These are phyloP conservation scores for Pungitius pungitius DNA, from an alignment of 2,113 vertebrate species.

Conservation along the genomic window DNA sequence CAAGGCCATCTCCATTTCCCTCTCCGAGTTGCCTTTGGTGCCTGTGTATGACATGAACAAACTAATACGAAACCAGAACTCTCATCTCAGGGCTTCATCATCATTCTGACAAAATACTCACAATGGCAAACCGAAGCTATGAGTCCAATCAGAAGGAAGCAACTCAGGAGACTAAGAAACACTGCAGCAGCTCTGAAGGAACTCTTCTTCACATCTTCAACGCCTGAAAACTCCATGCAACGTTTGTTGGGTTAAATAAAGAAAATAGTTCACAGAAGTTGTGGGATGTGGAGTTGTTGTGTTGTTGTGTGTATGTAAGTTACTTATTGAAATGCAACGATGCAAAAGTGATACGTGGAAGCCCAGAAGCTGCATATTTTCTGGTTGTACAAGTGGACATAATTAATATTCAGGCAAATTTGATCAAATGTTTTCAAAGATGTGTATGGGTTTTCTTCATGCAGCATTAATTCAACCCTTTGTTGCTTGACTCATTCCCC, in stretches of 20 bases:
- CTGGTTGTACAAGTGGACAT: background rate
- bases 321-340: background rate
- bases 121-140: background rate
- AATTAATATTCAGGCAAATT: background rate
- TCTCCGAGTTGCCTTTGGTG: background rate
- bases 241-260: background rate
- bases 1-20: background rate
- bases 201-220: background rate
- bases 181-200: slow-evolving; percentile 5
- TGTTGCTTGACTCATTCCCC: background rate
- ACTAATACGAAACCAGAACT: background rate
- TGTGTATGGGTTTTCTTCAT: background rate
- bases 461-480: background rate
- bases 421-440: background rate
- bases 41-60: slow-evolving; percentile 15
- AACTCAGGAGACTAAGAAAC: slow-evolving; percentile 26
- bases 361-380: too few relatives aligned
- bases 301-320: background rate
- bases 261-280: too few relatives aligned
- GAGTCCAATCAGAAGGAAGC: slow-evolving; percentile 31
- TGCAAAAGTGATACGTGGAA: background rate
- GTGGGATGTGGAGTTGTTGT: background rate
- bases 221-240: background rate
- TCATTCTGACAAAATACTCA: slow-evolving; percentile 5
- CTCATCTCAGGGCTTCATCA: background rate